Evolutionary conservation across 2,113 vertebrate genomes (phyloP).

Genomic region (Stigmatopora argus): DNA sequence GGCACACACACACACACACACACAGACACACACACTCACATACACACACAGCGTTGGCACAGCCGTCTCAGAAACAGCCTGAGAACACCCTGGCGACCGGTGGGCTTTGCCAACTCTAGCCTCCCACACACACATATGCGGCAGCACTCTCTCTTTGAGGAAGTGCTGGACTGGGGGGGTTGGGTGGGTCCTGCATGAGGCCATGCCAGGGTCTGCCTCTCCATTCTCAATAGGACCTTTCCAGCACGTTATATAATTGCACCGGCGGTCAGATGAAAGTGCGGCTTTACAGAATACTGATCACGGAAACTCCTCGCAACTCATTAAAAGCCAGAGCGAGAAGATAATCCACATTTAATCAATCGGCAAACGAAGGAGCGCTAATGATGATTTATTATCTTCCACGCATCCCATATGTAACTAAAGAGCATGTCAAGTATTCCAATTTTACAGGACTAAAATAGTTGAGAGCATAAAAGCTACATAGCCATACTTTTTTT

Average conservation of each 20-base stretch:
- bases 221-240: conserved; percentile 43
- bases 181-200: conserved; percentile 53
- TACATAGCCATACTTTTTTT: background rate
- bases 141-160: conserved; percentile 54
- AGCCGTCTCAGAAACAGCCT: conserved; percentile 64
- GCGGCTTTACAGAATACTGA: conserved; percentile 45
- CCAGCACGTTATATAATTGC: conserved; percentile 39
- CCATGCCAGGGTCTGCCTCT: conserved; percentile 58
- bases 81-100: conserved; percentile 66
- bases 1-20: conserved; percentile 27
- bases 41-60: conserved; percentile 51
- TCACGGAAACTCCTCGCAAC: conserved; percentile 26
- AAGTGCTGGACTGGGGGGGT: conserved; percentile 41
- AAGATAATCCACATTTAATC: conserved; percentile 25
- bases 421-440: background rate
- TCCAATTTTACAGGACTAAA: background rate
- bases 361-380: conserved; percentile 6
- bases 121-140: conserved; percentile 36
- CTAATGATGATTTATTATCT: conserved; percentile 3
- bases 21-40: background rate
- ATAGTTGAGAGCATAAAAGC: background rate
- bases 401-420: background rate
- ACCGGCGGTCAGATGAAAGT: conserved; percentile 46
- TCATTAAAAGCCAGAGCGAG: conserved; percentile 8
- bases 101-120: conserved; percentile 60